These are phyloP conservation scores for Harpagifer antarcticus DNA, from an alignment of 2,797 vertebrate species.

Conservation along the genomic window DNA sequence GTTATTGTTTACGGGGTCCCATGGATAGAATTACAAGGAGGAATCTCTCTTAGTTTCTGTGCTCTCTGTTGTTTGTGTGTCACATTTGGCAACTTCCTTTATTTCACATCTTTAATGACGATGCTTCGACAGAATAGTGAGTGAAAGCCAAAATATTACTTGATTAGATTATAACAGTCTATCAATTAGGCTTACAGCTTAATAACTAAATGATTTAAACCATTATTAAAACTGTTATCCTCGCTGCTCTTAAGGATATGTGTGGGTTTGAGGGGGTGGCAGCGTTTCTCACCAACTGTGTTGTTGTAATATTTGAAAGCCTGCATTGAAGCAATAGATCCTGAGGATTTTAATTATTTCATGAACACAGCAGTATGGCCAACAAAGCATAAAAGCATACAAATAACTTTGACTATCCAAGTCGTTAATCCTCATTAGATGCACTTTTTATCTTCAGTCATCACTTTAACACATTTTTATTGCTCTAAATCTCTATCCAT, in stretches of 20 bases:
- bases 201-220: neutral
- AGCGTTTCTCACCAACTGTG: conserved; percentile 48
- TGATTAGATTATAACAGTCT: conserved; percentile 10
- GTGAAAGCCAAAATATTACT: conserved; percentile 12
- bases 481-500: neutral
- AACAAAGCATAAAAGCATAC: neutral
- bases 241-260: conserved; percentile 26
- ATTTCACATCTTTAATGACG: neutral
- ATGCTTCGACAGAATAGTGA: neutral
- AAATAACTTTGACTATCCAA: neutral
- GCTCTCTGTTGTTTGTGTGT: conserved; percentile 30
- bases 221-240: conserved; percentile 28
- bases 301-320: conserved; percentile 22
- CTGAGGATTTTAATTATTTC: conserved; percentile 18
- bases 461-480: conserved; percentile 2
- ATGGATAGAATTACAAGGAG: conserved; percentile 42
- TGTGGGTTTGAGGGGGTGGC: conserved; percentile 44
- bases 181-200: conserved; percentile 12
- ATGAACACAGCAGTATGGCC: conserved; percentile 19
- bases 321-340: conserved; percentile 8
- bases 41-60: conserved; percentile 13
- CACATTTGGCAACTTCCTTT: neutral
- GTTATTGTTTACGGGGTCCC: conserved; percentile 42
- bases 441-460: neutral
- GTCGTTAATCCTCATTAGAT: neutral